Evolutionary conservation across 2,888 invertebrate species (phyloP), one percentile per base, ranked within the genome.

Genomic region (Amblyjoppa fuscipennis): DNA sequence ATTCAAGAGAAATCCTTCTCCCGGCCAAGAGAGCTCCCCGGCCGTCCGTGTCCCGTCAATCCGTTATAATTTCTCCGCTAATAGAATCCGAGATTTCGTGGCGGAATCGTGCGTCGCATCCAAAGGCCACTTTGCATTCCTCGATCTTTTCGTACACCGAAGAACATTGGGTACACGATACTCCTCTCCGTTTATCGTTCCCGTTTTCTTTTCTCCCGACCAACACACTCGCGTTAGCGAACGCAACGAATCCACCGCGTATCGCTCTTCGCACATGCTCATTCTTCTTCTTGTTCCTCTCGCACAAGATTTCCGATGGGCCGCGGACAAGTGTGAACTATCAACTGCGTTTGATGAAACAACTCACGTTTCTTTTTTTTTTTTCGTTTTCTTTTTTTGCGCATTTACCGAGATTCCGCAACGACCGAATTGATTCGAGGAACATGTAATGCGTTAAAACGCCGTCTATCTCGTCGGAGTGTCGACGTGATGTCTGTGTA

Each of bases 61-160:
- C 93, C 93, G 93, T 93, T 93, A 93, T 93, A 93, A 93, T 93
- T 93, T 93, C 93, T 93, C 92, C 93, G 93, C 92, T 93, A 93
- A 93, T 93, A 92, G 93, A 93, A 93, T 93, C 93, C 93, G 88
- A 93, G 93, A 93, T 93, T 93, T 93, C 92, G 92, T 93, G 90
- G 91, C 87, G 90, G 87, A 87, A 90, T 84, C 93, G 93, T 93
- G 93, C 91, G 87, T 77, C 84, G 93, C 92, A 93, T 93, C 89
- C 89, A 89, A 91, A 88, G 75, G 75, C 71, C 70, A 64, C 70
- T 82, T 77, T 83, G 86, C 86, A 86, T 87, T 87, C 84, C 84
- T 77, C 85, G 76, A 85, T 87, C 82, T 82, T 82, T 81, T 38
- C 69, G 25, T 71, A 49, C 25, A 49, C 49, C 51, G 70, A 16